Percentiles rank a stretch among this genome's conserved stretches.
Evolutionary conservation across 2,113 vertebrate genomes (phyloP).

Genomic region (Gobiocypris rarus): DNA sequence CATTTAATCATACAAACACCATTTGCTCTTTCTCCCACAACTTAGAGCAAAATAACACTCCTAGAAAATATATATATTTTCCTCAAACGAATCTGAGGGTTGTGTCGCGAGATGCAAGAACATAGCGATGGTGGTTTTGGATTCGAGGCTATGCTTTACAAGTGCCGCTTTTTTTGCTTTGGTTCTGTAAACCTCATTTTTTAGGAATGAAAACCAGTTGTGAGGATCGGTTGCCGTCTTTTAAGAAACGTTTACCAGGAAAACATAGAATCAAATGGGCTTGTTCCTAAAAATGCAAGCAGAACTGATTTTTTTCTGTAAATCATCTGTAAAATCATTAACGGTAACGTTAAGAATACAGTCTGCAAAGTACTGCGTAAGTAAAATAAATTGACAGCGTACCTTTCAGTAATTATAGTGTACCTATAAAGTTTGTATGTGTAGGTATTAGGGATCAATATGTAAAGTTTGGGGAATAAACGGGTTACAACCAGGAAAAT

Average conservation of each 20-base stretch:
- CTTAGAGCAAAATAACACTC: constrained; percentile 43
- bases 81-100: constrained; percentile 37
- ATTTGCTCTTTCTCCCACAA: constrained; percentile 37
- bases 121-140: constrained; percentile 57
- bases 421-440: too few species aligned
- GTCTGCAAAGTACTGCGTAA: too few species aligned
- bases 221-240: constrained; percentile 22
- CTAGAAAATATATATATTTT: constrained; percentile 51
- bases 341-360: too few species aligned
- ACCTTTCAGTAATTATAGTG: too few species aligned
- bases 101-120: constrained; percentile 48
- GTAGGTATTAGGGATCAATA: too few species aligned
- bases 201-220: constrained; percentile 37
- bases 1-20: constrained; percentile 36
- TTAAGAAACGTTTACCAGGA: constrained; percentile 39
- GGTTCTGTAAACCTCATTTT: constrained; percentile 52
- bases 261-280: constrained; percentile 41
- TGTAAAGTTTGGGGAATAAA: too few species aligned
- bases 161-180: constrained; percentile 62
- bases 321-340: background rate
- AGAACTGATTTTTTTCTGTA: background rate
- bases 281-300: background rate
- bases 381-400: too few species aligned
- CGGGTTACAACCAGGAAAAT: too few species aligned
- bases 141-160: constrained; percentile 58